Evolutionary conservation across 2,888 invertebrate genomes (phyloP), one percentile per base, ranked within the genome.

Genomic region (Heliconius ismenius): DNA sequence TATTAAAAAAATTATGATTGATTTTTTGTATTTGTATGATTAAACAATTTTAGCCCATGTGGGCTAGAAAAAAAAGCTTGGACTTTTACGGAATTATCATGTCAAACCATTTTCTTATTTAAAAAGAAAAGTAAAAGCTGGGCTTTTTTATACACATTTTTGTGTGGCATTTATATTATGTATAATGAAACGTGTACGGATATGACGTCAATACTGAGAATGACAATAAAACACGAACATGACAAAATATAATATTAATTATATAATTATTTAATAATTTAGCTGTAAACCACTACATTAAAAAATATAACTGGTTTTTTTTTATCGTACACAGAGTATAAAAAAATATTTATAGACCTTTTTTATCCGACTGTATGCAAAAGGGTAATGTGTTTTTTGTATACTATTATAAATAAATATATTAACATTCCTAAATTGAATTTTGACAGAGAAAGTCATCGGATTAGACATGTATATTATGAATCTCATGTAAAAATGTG

Each of bases 401-500:
- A 39, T 43, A 39, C 21, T 32, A 10, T n/a, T 39, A 21, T 39
- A 39, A 36, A 28, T 36, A 67, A 79, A 62, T 28, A 7, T 62
- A 26, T 62, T 7, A 80, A 83, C 83, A 83, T 84, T 83, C 83
- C 83, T 81, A 75, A 78, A 76, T 79, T 80, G 77, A 80, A 54
- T 79, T 76, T 68, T 68, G 78, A 81, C 76, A 43, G 18, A 32
- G n/a, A 63, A 39, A 21, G 39, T 73, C 62, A 62, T 62, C 62
- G 73, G 73, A 73, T 13, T 39, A 39, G 54, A 63, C 58, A 24
- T 81, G 80, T 78, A 79, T 69, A 79, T 79, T 85, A 81, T 81
- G 91, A 91, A 91, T 91, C 91, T 91, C 91, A 86, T 85, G 81
- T 83, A 79, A 76, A 78, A 75, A 77, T 81, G 77, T 82, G 79